phyloP scores from a whole-genome alignment of 2,888 invertebrate genomes.

The Fragum whitleyi region DNA sequence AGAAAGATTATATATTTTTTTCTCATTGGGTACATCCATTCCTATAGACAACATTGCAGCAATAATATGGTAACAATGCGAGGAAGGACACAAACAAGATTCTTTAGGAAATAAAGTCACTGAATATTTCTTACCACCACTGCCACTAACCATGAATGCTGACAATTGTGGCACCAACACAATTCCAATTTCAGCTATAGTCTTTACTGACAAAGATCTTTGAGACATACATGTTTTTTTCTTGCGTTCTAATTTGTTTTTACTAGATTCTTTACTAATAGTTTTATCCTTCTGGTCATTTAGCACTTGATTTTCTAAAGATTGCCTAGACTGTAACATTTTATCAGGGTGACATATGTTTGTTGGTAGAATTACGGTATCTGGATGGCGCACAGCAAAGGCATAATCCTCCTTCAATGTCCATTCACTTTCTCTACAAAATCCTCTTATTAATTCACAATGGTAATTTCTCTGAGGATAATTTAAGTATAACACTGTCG shows the following conservation, averaged over 20 bases:
- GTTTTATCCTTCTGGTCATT: too few relatives aligned
- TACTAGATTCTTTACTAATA: background rate
- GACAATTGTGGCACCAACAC: conserved; percentile 44
- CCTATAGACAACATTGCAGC: conserved; percentile 41
- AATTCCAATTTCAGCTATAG: conserved; percentile 35
- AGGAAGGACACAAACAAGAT: conserved; percentile 28
- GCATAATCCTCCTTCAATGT: conserved; percentile 7
- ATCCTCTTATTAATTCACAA: conserved; percentile 31
- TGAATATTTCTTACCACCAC: conserved; percentile 30
- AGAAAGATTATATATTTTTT: conserved; percentile 7
- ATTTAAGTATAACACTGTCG: conserved; percentile 44
- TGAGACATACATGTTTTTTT: background rate
- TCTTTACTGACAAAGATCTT: conserved; percentile 26
- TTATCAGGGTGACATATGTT: conserved; percentile 42
- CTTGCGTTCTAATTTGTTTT: background rate
- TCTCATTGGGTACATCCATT: conserved; percentile 17
- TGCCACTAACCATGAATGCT: conserved; percentile 40
- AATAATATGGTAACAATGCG: conserved; percentile 44
- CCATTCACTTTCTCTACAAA: conserved; percentile 45
- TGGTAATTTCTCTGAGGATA: conserved; percentile 45
- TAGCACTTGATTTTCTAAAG: background rate
- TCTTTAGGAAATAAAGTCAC: conserved; percentile 52
- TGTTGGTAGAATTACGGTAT: conserved; percentile 27
- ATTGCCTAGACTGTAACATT: conserved; percentile 21
- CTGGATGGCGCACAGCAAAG: conserved; percentile 32